A percentile compares a stretch with the other conserved stretches of the same genome.
Evolutionary conservation across 2,113 vertebrate species (phyloP).

Genomic region (Lontra canadensis): DNA sequence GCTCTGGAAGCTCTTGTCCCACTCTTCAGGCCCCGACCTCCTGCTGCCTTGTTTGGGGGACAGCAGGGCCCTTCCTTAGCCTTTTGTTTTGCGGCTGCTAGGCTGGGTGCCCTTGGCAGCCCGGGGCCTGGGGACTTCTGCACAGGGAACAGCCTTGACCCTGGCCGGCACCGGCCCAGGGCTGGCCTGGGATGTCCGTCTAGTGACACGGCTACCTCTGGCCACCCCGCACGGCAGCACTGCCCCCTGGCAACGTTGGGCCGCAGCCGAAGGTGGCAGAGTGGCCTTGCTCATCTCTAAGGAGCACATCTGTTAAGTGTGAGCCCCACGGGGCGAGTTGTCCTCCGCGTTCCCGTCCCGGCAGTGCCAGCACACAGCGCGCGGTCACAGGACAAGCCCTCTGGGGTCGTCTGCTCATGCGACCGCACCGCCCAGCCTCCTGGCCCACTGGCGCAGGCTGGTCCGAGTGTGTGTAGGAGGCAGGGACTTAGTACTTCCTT

Average conservation of each 20-base stretch:
- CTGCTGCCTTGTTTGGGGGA: too few relatives aligned
- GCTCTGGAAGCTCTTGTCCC: accelerated
- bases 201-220: not conserved
- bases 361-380: accelerated
- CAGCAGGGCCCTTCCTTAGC: accelerated
- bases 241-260: not conserved
- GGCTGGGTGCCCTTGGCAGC: not conserved
- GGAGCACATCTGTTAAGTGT: accelerated
- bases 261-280: accelerated
- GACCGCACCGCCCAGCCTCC: accelerated
- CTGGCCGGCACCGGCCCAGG: not conserved
- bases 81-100: too few relatives aligned
- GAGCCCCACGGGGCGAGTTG: not conserved
- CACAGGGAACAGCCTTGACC: accelerated
- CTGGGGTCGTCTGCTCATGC: accelerated
- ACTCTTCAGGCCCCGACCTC: not conserved
- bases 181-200: not conserved
- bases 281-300: not conserved
- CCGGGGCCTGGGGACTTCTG: not conserved
- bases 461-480: accelerated
- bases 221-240: not conserved
- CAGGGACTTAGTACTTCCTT: not conserved
- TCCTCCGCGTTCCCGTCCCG: not conserved
- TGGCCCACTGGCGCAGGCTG: not conserved
- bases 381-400: not conserved